Base-by-base conservation (phyloP, 2,888 invertebrate genomes). In the Ophion slaviceki region DNA sequence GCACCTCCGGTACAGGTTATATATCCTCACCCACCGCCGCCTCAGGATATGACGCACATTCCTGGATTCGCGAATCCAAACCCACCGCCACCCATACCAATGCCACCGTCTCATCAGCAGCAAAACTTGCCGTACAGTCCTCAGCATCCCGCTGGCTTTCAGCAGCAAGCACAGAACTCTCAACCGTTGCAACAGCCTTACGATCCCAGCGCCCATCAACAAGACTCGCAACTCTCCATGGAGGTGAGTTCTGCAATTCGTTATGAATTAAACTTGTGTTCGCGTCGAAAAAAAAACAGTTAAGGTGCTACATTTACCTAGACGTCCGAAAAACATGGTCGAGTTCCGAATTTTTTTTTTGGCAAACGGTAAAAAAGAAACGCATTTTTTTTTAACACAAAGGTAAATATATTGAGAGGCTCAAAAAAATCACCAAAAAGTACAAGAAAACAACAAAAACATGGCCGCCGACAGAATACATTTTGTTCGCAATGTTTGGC, bases 51-150 rank as follows among this genome's bases (percentile, higher is more conserved):
- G 88, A 83, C 93, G 17, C 94, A 94, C 82, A 93, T 95, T 92
- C 95, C 95, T 72, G 95, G 95, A 89, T 95, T 95, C 83, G 95
- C 94, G 84, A 95, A 95, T 91, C 94, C 95, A 62, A 95, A 94
- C 88, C 95, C 95, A 32, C 95, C 95, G 2, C 95, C 95, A 24
- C 95, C 95, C 14, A 95, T 95, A 88, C 95, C 95, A 3, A 94
- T 95, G 92, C 95, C 96, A 81, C 95, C 95, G 36, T 94, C 91
- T 24, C 94, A 94, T 87, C 93, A 93, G 78, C 90, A 90, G 80
- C 91, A 92, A 62, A 92, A 90, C 80, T 87, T 93, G 79, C 92
- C 91, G 72, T 94, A 90, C 84, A 93, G 92, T 85, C 92, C 93
- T 66, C 93, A 92, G 59, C 93, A 92, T 87, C 92, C 94, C 3